Evolutionary conservation across 2,888 invertebrate genomes (phyloP), one percentile per base, ranked within the genome.

Genomic region (Epirrita christyi): DNA sequence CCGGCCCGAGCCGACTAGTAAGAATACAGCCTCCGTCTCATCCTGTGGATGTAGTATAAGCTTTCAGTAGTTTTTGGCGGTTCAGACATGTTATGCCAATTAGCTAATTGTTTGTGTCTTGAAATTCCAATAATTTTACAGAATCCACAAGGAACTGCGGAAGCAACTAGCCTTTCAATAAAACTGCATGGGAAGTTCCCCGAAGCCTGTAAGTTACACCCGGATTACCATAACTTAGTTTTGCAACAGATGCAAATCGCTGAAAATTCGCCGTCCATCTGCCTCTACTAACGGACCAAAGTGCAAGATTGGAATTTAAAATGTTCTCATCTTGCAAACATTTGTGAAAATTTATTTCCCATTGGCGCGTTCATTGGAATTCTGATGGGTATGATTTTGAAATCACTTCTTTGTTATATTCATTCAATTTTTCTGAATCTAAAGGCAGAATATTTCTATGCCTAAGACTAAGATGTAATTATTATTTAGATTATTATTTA

Each of bases 261-360:
- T 81, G 81, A 77, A 81, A 86, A 83, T 83, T 80, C 73, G 71
- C 67, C 66, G 76, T 76, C 80, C 78, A 85, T 86, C 84, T 86
- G 82, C 84, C 82, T 78, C 79, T 76, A 67, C 77, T 73, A 78
- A 68, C 72, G 67, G 67, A 74, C 75, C 76, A 76, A 82, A 85
- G 81, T 82, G 86, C 83, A 80, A 84, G 77, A 84, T 85, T 79
- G 80, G 83, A 87, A 83, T 87, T 85, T 83, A 76, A 85, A 85
- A 87, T 83, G 72, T 75, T 77, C 75, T 75, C 78, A 72, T 79
- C 68, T 75, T 70, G 69, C 66, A 76, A 80, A 76, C 74, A 74
- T 75, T 79, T 74, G 70, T 64, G 73, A 75, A 72, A 75, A 73
- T 70, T 76, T 72, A 76, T 75, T 76, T 72, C 64, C 45, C 61